Evolutionary conservation across 2,888 invertebrate species (phyloP), one percentile per base, ranked within the genome.

Genomic region (Machimus rusticus): DNA sequence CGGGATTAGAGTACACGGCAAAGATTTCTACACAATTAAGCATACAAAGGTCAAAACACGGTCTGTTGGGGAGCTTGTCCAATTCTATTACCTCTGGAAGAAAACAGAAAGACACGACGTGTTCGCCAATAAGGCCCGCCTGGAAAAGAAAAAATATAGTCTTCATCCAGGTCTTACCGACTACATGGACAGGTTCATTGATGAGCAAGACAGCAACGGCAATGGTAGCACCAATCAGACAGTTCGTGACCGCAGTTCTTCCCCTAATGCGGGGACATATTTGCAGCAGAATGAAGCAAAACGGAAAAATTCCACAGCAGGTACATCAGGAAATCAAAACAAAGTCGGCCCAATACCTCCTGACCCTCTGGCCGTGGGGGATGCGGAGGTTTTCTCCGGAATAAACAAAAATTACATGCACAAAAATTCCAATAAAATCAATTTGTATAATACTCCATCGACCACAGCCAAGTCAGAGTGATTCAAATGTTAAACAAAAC

Each of bases 51-150:
- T 99, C 78, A 94, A 97, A 90, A 98, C 99, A 87, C 94, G 99
- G 90, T 97, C 98, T 9, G 98, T 99, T 74, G 98, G 99, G 46
- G 99, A 99, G 93, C 94, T 99, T 88, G 98, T 99, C 16, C 98
- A 99, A 92, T 99, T 99, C 93, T 97, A 97, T 93, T 97, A 97
- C 90, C 94, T 99, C 87, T 99, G 99, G 99, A 99, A 99, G 93
- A 99, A 99, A 93, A 99, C 99, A 37, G 99, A 99, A 91, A 94
- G 99, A 23, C 98, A 99, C 92, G 99, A 99, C 90, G 89, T 96
- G 90, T 96, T 96, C 92, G 98, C 98, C 0, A 97, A 97, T 91
- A 97, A 97, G 93, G 96, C 96, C 12, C 94, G 98, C 82, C 92
- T 98, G 90, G 98, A 98, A 91, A 98, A 98, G 93, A 97, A 98